Percentiles rank a stretch among this genome's conserved stretches.
These are phyloP conservation scores for Pseudococcus jackbeardsleyi DNA, from an alignment of 2,888 invertebrate species.

Conservation along the genomic window DNA sequence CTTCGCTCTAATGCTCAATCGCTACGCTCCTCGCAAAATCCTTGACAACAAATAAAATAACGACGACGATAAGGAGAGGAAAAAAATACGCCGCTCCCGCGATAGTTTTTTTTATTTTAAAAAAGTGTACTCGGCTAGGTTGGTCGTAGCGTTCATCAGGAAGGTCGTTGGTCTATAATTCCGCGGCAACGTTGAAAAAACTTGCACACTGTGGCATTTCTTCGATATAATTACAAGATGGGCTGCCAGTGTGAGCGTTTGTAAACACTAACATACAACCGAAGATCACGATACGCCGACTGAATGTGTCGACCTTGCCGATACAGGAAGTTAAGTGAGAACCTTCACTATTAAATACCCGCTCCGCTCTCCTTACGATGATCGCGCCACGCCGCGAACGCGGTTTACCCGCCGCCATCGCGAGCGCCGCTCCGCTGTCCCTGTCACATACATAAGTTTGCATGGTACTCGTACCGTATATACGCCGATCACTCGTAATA, in stretches of 20 bases:
- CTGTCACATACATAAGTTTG: slow-evolving; percentile 4
- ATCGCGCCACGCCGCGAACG: background rate
- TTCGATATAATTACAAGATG: slow-evolving; percentile 45
- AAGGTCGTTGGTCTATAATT: slow-evolving; percentile 58
- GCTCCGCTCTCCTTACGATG: slow-evolving; percentile 55
- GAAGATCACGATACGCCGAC: slow-evolving; percentile 57
- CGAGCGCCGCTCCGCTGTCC: background rate
- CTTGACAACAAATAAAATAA: slow-evolving; percentile 41
- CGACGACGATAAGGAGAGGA: background rate
- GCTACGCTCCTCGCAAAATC: slow-evolving; percentile 6
- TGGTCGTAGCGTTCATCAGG: slow-evolving; percentile 28
- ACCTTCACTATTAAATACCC: slow-evolving; percentile 62
- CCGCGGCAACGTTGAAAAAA: slow-evolving; percentile 46
- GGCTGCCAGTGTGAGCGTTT: slow-evolving; percentile 43
- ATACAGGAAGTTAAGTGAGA: slow-evolving; percentile 63
- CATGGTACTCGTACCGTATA: too few species aligned
- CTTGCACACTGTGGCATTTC: slow-evolving; percentile 33
- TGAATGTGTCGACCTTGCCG: slow-evolving; percentile 63
- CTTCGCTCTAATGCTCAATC: too few species aligned
- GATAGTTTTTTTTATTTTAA: slow-evolving; percentile 1
- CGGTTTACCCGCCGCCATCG: background rate
- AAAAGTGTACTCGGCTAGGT: slow-evolving; percentile 28
- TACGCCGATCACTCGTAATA: slow-evolving; percentile 44
- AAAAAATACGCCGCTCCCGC: slow-evolving; percentile 9
- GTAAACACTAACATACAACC: slow-evolving; percentile 53